phyloP scores from a whole-genome alignment of 1,140 invertebrate species.

The Rhyacophila brunnea region DNA sequence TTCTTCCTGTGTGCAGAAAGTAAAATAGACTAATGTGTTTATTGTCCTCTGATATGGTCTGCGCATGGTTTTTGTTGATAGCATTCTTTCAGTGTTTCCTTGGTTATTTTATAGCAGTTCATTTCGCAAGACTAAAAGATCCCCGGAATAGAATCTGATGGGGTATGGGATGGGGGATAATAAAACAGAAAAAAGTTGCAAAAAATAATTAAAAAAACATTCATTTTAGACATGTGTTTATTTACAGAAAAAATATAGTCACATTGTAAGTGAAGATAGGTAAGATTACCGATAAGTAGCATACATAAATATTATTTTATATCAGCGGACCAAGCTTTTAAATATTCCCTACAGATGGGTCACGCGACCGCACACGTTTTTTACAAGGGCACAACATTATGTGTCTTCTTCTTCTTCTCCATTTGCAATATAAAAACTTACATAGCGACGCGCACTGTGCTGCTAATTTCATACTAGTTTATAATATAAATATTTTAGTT shows the following conservation, averaged over 20 bases:
- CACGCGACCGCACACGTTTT: background rate
- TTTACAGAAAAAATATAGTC: conserved; percentile 36
- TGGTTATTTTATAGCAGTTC: too few species aligned
- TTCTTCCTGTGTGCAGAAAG: too few species aligned
- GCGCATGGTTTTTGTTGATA: too few species aligned
- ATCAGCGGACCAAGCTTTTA: conserved; percentile 23
- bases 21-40: too few species aligned
- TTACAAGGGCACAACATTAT: background rate
- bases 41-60: too few species aligned
- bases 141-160: too few species aligned
- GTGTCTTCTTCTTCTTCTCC: conserved; percentile 3
- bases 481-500: conserved; percentile 23
- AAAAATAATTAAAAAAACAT: too few species aligned
- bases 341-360: background rate
- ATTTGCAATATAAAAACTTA: conserved; percentile 24
- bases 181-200: too few species aligned
- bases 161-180: too few species aligned
- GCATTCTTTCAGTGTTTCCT: too few species aligned
- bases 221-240: conserved; percentile 34
- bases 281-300: conserved; percentile 30
- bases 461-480: conserved; percentile 16
- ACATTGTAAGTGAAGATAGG: conserved; percentile 30
- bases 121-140: too few species aligned
- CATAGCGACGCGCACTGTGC: conserved; percentile 31
- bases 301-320: conserved; percentile 30